Evolutionary conservation across 2,797 vertebrate species (phyloP), one percentile per base, ranked within the genome.

Genomic region (Sphenopsis melanotis): DNA sequence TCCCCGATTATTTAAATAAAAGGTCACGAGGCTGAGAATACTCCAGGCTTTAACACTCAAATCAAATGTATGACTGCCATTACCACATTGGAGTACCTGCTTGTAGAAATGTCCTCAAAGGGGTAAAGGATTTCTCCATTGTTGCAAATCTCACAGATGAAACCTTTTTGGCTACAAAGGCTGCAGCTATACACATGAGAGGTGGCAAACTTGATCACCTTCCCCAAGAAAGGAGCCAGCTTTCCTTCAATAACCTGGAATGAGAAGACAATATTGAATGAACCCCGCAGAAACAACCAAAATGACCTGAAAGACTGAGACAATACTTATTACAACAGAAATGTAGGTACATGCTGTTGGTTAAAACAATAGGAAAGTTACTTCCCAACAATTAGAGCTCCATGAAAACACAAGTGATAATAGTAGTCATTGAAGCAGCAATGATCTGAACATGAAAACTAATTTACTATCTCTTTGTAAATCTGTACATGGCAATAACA

Each of bases 61-160:
- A 52, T 61, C 39, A 87, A 72, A 82, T 4, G 21, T 42, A 44
- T 30, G n/a, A 86, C 37, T 94, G 46, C 69, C 71, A 72, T 87
- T 44, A 93, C 49, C 68, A 60, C 83, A 76, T 22, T 50, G 89
- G 52, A 87, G 89, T 98, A 99, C 99, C 99, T 99, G 98, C 98
- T 99, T 87, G 99, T 99, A 96, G 99, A 98, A 85, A 97, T 98
- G 96, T 99, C 99, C 96, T 99, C 99, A 96, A 99, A 99, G 50
- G 99, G 99, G 96, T 99, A 99, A 95, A 99, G 98, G 96, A 99
- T 98, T 97, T 99, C 99, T 83, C 98, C 98, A 10, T 99, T 98
- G 91, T 99, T 99, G 96, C 99, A 99, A 83, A 99, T 99, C 97
- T 99, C 99, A 66, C 99, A 99, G 98, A 99, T 99, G 98, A 99